Conservation (phyloP, 2,113 vertebrate species). For the Cheilinus undulatus region DNA sequence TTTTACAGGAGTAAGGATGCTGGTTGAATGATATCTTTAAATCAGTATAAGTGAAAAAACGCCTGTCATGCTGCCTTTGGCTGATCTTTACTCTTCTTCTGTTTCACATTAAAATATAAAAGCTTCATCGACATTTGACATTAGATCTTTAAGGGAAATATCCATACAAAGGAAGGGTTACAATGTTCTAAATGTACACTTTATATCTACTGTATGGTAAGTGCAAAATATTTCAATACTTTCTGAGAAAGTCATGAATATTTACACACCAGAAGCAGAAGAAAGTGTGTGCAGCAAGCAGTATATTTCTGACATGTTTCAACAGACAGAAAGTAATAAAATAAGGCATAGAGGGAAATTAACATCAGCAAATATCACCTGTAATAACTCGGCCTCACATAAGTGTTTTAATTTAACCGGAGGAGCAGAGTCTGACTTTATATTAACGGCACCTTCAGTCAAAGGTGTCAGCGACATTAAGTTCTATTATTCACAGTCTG, state of each 20-base stretch:
- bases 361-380: slow-evolving; percentile 57
- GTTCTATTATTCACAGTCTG: neutral
- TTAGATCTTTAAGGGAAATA: neutral
- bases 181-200: neutral
- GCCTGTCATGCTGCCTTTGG: neutral
- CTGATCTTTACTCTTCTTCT: neutral
- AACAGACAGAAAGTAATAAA: slow-evolving; percentile 64
- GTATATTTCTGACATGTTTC: slow-evolving; percentile 36
- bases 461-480: slow-evolving; percentile 12
- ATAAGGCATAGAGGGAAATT: slow-evolving; percentile 61
- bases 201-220: neutral
- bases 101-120: neutral
- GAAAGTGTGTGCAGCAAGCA: slow-evolving; percentile 16
- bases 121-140: neutral
- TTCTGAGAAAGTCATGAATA: slow-evolving; percentile 39
- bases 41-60: slow-evolving; percentile 11
- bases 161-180: neutral
- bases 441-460: slow-evolving; percentile 15
- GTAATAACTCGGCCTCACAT: slow-evolving; percentile 31
- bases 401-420: slow-evolving; percentile 40
- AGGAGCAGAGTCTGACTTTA: slow-evolving; percentile 18
- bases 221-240: slow-evolving; percentile 46
- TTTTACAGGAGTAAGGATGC: slow-evolving; percentile 33
- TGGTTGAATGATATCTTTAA: slow-evolving; percentile 1
- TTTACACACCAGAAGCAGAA: slow-evolving; percentile 48